Conservation (phyloP, 2,113 vertebrate genomes). For the Mustela lutreola region DNA sequence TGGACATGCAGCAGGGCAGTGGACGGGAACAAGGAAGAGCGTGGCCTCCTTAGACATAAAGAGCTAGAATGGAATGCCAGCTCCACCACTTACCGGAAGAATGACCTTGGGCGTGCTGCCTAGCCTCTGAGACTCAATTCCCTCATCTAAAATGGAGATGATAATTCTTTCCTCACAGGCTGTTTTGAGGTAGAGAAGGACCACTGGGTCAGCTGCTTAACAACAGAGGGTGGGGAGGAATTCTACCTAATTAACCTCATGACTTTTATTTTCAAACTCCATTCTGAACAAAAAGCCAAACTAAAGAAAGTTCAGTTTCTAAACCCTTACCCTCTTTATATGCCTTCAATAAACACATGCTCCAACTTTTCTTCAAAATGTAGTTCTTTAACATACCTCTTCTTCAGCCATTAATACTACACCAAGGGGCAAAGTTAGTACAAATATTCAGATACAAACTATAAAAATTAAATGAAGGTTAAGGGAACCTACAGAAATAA, state of each 20-base stretch:
- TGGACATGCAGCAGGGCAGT: background rate
- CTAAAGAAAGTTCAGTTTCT: background rate
- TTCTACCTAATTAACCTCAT: background rate
- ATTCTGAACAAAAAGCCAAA: constrained; percentile 47
- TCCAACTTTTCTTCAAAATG: constrained; percentile 28
- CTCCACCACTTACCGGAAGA: background rate
- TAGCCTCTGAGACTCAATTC: background rate
- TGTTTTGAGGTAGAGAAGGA: background rate
- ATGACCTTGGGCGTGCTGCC: background rate
- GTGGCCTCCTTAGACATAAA: background rate
- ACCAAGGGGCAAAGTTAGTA: background rate
- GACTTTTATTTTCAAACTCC: background rate
- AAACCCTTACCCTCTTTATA: background rate
- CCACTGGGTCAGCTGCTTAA: background rate
- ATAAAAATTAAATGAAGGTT: constrained; percentile 55
- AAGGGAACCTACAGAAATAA: background rate
- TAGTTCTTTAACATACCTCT: constrained; percentile 42
- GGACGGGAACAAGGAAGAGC: background rate
- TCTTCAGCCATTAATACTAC: background rate
- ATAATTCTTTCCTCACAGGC: background rate
- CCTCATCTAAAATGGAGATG: constrained; percentile 31
- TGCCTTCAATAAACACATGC: constrained; percentile 22
- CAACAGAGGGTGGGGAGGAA: background rate
- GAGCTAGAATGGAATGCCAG: constrained; percentile 35
- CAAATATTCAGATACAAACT: constrained; percentile 12